Base-by-base conservation (phyloP, 1,140 invertebrate genomes). In the Bombus difficillimus region DNA sequence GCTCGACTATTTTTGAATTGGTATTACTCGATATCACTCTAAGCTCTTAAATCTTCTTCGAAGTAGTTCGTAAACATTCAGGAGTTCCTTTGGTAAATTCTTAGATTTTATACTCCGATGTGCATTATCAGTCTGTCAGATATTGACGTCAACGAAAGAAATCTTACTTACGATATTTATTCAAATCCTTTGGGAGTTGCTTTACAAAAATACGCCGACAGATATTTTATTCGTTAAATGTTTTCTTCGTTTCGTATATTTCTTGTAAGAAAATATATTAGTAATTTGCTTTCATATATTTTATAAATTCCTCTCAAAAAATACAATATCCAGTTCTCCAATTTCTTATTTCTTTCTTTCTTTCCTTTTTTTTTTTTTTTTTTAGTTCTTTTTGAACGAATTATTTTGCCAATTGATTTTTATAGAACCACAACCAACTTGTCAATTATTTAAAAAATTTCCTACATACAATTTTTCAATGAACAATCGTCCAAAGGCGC, bases 271-370 rank as follows among this genome's bases (percentile, higher is more conserved):
- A 68, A 79, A 79, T 81, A 78, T 37, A 71, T 47, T 32, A 18
- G 57, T 41, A 77, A 77, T 18, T 71, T 68, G 34, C 32, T 43
- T 78, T n/a, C 34, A 59, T 43, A 68, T 25, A 2, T 3, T 53
- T 4, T 22, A 37, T 68, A 66, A 76, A 83, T 71, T 22, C n/a
- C 22, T 69, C 37, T 84, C n/a, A 8, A 13, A 62, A 84, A 84
- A 84, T 84, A 80, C 34, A 41, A 47, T 41, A 43, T 68, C 62
- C 10, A 47, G 25, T 68, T 68, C 41, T 34, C 6, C n/a, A 53
- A 15, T 43, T 12, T 1, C 13, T 9, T 10, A 28, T 10, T 25
- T 9, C n/a, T 32, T 4, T 53, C 3, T 13, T 47, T 18, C 34
- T n/a, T n/a, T n/a, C n/a, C n/a, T n/a, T n/a, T n/a, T n/a, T n/a